Evolutionary conservation across 2,113 vertebrate species (phyloP).

Genomic region (Myiagra hebetior): DNA sequence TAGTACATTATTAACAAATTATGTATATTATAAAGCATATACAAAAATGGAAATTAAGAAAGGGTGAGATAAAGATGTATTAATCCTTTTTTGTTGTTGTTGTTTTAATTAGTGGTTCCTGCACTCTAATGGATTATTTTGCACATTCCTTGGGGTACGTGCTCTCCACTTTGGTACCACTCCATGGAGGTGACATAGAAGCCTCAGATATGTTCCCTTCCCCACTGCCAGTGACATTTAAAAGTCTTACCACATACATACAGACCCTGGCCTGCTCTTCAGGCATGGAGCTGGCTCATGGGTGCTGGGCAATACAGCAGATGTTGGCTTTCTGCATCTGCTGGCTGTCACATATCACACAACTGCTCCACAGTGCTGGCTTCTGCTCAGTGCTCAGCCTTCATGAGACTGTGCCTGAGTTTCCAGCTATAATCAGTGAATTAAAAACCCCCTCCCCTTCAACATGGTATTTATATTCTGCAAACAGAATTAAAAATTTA

Average conservation of each 20-base stretch:
- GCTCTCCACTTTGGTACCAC: background rate
- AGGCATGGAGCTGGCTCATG: background rate
- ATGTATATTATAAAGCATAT: background rate
- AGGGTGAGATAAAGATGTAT: background rate
- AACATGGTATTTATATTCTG: background rate
- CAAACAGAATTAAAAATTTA: background rate
- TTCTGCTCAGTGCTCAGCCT: background rate
- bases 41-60: background rate
- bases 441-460: background rate
- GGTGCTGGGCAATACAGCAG: background rate
- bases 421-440: background rate
- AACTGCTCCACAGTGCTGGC: background rate
- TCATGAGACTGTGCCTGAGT: background rate
- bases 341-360: background rate
- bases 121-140: background rate
- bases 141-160: background rate
- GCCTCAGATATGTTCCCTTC: background rate
- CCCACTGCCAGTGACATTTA: background rate
- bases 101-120: background rate
- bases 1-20: background rate
- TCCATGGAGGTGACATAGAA: background rate
- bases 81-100: background rate
- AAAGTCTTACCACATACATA: background rate
- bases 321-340: background rate
- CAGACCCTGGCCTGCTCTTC: background rate